phyloP scores from a whole-genome alignment of 2,797 vertebrate genomes.

The Myripristis murdjan region DNA sequence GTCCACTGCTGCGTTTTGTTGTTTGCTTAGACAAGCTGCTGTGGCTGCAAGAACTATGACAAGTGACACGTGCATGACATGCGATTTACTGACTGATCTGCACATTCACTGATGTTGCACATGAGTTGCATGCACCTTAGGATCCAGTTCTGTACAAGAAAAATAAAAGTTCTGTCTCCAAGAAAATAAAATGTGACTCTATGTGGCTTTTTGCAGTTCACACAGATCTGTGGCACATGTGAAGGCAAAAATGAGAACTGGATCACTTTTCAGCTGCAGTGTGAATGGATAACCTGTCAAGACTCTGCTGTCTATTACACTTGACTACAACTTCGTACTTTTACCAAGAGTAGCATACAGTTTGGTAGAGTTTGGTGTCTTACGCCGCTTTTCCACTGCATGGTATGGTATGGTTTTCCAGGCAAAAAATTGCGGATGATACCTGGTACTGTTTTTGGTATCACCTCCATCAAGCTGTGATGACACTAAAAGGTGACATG shows the following conservation, averaged over 20 bases:
- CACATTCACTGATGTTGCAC: neutral
- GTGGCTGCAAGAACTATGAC: neutral
- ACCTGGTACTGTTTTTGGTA: no score
- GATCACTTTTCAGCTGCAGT: neutral
- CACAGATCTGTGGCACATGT: neutral
- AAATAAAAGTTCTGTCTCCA: no score
- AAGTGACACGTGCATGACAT: neutral
- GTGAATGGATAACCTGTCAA: neutral
- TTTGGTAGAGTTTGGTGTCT: neutral
- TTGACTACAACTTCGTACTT: neutral
- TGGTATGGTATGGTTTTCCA: no score
- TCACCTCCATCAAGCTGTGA: no score
- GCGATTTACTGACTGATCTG: neutral
- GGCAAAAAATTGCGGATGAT: no score
- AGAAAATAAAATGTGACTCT: neutral
- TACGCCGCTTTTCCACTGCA: no score
- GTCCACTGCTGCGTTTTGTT: neutral
- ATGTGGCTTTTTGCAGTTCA: neutral
- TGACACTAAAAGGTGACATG: no score
- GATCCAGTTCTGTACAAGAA: no score
- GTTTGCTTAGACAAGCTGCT: neutral
- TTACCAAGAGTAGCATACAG: neutral
- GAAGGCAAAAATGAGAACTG: neutral
- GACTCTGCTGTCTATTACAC: neutral
- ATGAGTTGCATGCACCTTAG: no score